phyloP scores from a whole-genome alignment of 2,888 invertebrate species.

The Hydriomena furcata region DNA sequence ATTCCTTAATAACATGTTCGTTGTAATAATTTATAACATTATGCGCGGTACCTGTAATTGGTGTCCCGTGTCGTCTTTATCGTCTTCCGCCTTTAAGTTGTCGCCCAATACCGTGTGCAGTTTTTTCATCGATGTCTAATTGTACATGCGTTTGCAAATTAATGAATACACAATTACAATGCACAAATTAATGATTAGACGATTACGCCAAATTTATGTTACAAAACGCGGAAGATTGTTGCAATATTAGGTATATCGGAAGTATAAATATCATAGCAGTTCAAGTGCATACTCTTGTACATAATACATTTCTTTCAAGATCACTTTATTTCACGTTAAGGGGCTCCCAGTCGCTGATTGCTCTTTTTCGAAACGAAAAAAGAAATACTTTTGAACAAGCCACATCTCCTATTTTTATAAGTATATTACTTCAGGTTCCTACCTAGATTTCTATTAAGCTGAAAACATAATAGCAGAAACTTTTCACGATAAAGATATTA shows the following conservation, averaged over 20 bases:
- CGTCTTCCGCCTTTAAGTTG: slow-evolving; percentile 57
- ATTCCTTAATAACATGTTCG: slow-evolving; percentile 62
- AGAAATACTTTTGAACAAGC: no score
- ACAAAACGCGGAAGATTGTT: slow-evolving; percentile 1
- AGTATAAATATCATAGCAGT: not conserved
- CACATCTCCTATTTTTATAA: no score
- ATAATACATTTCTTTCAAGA: no score
- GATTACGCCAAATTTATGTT: not conserved
- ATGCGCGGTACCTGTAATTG: slow-evolving; percentile 45
- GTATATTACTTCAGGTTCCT: no score
- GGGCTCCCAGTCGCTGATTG: no score
- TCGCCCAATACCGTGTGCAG: slow-evolving; percentile 17
- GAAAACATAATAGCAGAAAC: no score
- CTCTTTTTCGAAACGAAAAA: no score
- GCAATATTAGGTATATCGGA: no score
- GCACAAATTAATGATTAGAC: not conserved
- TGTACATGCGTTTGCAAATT: slow-evolving; percentile 23
- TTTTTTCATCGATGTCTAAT: slow-evolving; percentile 23
- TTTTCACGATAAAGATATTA: no score
- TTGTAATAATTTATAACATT: slow-evolving; percentile 60
- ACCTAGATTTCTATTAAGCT: no score
- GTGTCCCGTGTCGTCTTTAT: slow-evolving; percentile 53
- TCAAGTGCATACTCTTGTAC: not conserved
- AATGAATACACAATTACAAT: slow-evolving; percentile 17
- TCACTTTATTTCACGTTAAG: no score